Percentiles rank a stretch among this genome's conserved stretches.
phyloP scores from a whole-genome alignment of 2,797 vertebrate species.

The Alfaro cultratus region DNA sequence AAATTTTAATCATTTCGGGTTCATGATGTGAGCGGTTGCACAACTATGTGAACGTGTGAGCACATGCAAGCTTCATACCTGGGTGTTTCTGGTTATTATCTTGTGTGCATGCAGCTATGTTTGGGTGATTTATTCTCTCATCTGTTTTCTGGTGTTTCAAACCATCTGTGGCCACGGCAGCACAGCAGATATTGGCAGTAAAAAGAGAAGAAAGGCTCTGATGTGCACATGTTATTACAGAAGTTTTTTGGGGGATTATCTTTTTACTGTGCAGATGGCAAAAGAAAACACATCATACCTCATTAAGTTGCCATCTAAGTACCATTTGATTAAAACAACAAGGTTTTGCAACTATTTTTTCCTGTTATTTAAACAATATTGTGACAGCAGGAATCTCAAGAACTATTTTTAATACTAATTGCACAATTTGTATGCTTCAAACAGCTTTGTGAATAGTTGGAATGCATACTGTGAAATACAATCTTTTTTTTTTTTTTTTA shows the following conservation, averaged over 20 bases:
- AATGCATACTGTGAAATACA: conserved; percentile 3
- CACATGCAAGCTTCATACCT: conserved; percentile 25
- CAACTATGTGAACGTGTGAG: conserved; percentile 16
- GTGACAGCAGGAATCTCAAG: background rate
- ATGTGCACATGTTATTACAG: conserved; percentile 35
- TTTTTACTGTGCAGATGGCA: conserved; percentile 32
- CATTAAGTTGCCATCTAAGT: background rate
- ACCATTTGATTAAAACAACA: background rate
- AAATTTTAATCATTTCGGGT: conserved; percentile 50
- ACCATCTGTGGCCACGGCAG: conserved; percentile 52
- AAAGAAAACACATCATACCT: conserved; percentile 23
- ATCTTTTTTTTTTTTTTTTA: background rate
- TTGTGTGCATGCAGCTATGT: conserved; percentile 3
- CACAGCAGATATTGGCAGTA: conserved; percentile 40
- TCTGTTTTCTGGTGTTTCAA: conserved; percentile 33
- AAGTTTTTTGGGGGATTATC: conserved; percentile 7
- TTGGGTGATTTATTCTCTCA: conserved; percentile 23
- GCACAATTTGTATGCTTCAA: background rate
- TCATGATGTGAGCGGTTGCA: conserved; percentile 38
- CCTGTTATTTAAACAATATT: background rate
- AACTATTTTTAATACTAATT: background rate
- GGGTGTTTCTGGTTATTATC: conserved; percentile 10
- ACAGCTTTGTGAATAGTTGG: background rate
- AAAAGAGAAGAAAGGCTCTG: conserved; percentile 25
- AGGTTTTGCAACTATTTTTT: background rate